Evolutionary conservation across 2,888 invertebrate species (phyloP).

Genomic region (Patella ulyssiponensis): DNA sequence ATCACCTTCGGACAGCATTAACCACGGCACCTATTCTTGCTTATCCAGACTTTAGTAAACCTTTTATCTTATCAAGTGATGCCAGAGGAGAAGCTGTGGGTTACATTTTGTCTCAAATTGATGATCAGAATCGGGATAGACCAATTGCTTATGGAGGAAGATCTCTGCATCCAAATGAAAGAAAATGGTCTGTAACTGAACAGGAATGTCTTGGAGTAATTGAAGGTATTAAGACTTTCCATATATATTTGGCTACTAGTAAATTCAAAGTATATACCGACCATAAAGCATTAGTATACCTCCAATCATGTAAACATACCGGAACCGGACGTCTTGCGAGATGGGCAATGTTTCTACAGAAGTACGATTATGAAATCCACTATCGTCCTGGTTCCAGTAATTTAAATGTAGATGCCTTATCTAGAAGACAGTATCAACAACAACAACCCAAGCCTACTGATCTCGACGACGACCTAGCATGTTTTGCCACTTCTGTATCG

Average conservation of each 20-base stretch:
- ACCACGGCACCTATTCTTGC: constrained; percentile 36
- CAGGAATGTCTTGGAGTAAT: constrained; percentile 41
- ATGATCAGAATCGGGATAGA: constrained; percentile 30
- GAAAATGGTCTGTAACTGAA: constrained; percentile 36
- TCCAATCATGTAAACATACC: constrained; percentile 34
- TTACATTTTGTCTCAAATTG: constrained; percentile 35
- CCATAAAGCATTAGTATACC: constrained; percentile 38
- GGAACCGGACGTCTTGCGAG: constrained; percentile 30
- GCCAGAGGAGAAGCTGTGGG: constrained; percentile 36
- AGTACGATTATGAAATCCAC: constrained; percentile 22
- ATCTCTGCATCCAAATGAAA: constrained; percentile 33
- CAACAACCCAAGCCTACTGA: not conserved
- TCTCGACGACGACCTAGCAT: too few species aligned
- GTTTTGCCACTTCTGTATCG: too few species aligned
- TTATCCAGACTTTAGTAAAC: constrained; percentile 36
- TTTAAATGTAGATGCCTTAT: constrained; percentile 31
- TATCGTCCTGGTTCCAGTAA: constrained; percentile 26
- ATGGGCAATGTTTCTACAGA: constrained; percentile 27
- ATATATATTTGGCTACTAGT: constrained; percentile 36
- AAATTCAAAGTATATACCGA: constrained; percentile 43
- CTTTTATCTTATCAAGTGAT: constrained; percentile 38
- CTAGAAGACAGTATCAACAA: constrained; percentile 25
- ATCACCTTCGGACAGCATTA: constrained; percentile 25
- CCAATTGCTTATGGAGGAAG: constrained; percentile 41
- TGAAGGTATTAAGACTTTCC: constrained; percentile 40